Conservation (phyloP, 2,888 invertebrate species). For the Eupithecia insigniata region DNA sequence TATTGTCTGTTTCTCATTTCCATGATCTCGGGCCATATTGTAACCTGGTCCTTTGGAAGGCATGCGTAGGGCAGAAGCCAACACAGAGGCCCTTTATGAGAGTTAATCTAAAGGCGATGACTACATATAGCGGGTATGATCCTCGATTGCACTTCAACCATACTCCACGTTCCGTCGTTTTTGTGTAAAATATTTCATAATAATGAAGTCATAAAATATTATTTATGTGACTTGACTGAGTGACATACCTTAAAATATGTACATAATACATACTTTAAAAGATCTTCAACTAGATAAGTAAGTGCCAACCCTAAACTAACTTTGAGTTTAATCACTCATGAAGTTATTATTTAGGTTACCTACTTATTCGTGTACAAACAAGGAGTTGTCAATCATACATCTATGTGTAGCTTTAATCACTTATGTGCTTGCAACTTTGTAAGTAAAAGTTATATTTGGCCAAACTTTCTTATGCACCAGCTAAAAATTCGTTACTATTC, state of each 20-base stretch:
- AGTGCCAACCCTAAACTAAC: background rate
- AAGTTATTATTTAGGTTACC: background rate
- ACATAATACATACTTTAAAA: background rate
- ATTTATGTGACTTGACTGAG: background rate
- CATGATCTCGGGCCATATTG: too few relatives aligned
- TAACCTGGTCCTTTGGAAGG: too few relatives aligned
- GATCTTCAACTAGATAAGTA: background rate
- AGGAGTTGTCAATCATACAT: slow-evolving; percentile 1
- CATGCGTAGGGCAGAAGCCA: too few relatives aligned
- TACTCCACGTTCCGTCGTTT: background rate
- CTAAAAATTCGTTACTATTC: background rate
- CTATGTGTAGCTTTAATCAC: background rate
- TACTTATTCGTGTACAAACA: background rate
- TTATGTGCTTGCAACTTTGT: background rate
- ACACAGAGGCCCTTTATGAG: too few relatives aligned
- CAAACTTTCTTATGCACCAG: background rate
- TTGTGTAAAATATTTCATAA: background rate
- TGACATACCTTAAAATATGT: too few relatives aligned
- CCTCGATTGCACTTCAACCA: too few relatives aligned
- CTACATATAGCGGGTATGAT: too few relatives aligned
- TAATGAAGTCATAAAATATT: background rate
- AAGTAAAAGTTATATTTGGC: background rate
- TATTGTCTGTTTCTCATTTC: too few relatives aligned
- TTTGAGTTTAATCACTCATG: background rate
- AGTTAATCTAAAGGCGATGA: too few relatives aligned